Conservation (phyloP, 1,140 invertebrate species). For the Bactericera cockerelli region DNA sequence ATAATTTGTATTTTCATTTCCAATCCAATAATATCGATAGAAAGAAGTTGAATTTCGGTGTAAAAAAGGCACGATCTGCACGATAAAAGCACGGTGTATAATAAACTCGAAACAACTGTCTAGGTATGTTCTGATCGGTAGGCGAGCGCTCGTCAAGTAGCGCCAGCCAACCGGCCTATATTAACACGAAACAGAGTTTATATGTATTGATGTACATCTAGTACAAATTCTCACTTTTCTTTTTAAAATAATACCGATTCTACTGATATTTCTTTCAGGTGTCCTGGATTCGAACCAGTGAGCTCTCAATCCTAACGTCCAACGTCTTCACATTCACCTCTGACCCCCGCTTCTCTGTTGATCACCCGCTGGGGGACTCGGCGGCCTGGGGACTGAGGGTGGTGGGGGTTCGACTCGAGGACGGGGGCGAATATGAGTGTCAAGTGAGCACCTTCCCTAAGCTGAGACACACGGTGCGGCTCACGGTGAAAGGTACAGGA, state of each 20-base stretch:
- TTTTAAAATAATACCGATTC: background rate
- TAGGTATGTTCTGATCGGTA: too few species aligned
- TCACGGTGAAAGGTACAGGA: conserved; percentile 25
- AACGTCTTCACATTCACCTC: conserved; percentile 74
- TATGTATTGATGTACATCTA: too few species aligned
- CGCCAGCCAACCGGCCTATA: too few species aligned
- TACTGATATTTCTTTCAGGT: conserved; percentile 40
- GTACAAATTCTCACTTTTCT: too few species aligned
- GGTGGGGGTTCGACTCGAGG: conserved; percentile 65
- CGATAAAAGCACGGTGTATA: too few species aligned
- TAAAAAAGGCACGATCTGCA: too few species aligned
- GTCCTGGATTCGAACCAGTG: conserved; percentile 80
- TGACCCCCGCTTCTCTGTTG: conserved; percentile 66
- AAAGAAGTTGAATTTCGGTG: too few species aligned
- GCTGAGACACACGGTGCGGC: conserved; percentile 28
- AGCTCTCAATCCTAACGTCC: conserved; percentile 76
- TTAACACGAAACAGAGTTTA: too few species aligned
- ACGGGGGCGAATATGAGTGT: conserved; percentile 79
- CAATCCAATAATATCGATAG: too few species aligned
- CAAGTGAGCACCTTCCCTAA: conserved; percentile 38
- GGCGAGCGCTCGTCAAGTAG: too few species aligned
- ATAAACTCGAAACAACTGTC: too few species aligned
- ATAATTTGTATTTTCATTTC: too few species aligned
- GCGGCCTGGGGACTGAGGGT: conserved; percentile 85
- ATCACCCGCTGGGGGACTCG: conserved; percentile 56